Evolutionary conservation across 2,888 invertebrate species (phyloP), one percentile per base, ranked within the genome.

Genomic region (Empis stercorea): DNA sequence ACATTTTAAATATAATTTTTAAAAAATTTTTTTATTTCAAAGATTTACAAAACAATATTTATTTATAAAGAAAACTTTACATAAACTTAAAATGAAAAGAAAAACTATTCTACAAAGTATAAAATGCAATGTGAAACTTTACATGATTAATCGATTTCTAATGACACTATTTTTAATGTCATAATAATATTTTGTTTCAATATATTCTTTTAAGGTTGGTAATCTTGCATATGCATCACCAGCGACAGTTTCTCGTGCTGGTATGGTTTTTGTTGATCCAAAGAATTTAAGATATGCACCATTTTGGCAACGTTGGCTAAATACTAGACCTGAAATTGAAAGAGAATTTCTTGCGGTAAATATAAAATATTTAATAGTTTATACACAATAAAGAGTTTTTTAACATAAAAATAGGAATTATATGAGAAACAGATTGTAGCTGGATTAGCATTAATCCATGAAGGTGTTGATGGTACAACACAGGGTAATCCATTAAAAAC

Each of bases 191-290:
- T 9, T 9, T 27, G 23, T 27, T 7, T 7, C 5, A 4, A 20
- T 20, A 20, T 32, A 13, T 32, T 32, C 7, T 34, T 38, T 43
- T 49, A 53, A 80, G 80, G 87, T 93, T 23, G 91, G 87, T 2
- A 86, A 92, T 67, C 72, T 94, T 51, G 82, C 83, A 65, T 91
- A 84, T 59, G 93, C 93, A 0, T 93, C 93, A 0, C 94, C 94
- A 0, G 92, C 93, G 1, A 93, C 91, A 0, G 88, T 94, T 4
- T 92, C 92, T 0, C 75, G 93, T 46, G 91, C 91, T 10, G 93
- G 92, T 30, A 92, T 94, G 91, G 91, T 94, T 10, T 94, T 82
- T 59, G 89, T 94, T 0, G 92, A 93, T 61, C 91, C 93, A 0
- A 91, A 91, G 69, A 89, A 89, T 67, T 73, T 94, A 51, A 87